phyloP scores from a whole-genome alignment of 2,888 invertebrate genomes.

The Acrobeloides nanus region DNA sequence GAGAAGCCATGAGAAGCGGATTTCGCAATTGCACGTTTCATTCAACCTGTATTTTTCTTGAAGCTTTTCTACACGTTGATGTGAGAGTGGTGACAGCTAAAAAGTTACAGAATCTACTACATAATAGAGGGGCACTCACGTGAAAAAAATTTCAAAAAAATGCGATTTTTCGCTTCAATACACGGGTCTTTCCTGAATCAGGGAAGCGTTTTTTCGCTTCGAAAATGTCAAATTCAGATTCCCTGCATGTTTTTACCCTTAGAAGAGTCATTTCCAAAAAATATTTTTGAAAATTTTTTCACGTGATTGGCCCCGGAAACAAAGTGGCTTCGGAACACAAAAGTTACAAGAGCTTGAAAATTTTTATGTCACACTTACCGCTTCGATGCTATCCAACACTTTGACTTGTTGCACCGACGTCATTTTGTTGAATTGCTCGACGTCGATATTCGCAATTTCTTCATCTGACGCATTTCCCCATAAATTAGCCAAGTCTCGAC shows the following conservation, averaged over 20 bases:
- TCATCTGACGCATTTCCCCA: constrained; percentile 59
- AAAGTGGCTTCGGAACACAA: neutral
- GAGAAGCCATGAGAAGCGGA: constrained; percentile 60
- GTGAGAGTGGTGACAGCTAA: neutral
- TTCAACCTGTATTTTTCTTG: constrained; percentile 66
- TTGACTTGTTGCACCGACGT: constrained; percentile 22
- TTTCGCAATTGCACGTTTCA: constrained; percentile 69
- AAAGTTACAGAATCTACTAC: too few species aligned
- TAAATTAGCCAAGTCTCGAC: constrained; percentile 61
- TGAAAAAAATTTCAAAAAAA: too few species aligned
- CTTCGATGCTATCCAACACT: constrained; percentile 21
- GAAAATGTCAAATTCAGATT: too few species aligned
- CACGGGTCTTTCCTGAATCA: too few species aligned
- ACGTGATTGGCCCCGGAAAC: constrained; percentile 11
- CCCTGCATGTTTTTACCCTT: too few species aligned
- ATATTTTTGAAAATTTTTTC: too few species aligned
- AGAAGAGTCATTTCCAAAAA: too few species aligned
- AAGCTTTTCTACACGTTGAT: constrained; percentile 61
- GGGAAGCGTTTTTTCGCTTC: too few species aligned
- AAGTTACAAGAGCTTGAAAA: constrained; percentile 12
- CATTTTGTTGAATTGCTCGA: constrained; percentile 37
- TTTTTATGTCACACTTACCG: constrained; percentile 14
- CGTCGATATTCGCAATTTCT: constrained; percentile 52
- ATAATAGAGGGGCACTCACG: too few species aligned
- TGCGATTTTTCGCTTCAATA: too few species aligned